Evolutionary conservation across 1,140 invertebrate species (phyloP).

Genomic region (Temnothorax nylanderi): DNA sequence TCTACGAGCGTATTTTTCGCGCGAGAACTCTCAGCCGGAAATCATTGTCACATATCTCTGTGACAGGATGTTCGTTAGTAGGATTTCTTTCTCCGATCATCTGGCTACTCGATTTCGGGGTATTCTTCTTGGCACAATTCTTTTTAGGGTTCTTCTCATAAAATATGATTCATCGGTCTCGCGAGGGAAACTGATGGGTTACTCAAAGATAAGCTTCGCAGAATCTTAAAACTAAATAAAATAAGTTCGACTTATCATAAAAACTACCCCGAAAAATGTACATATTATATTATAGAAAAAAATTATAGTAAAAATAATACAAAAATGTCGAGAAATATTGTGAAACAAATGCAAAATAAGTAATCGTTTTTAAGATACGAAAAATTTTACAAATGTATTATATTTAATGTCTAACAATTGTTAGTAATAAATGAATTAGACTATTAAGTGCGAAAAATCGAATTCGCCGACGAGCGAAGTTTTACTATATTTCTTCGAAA

Average conservation of each 20-base stretch:
- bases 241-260: background rate
- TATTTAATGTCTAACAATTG: background rate
- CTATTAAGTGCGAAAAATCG: background rate
- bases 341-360: background rate
- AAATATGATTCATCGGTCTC: slow-evolving; percentile 54
- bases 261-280: background rate
- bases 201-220: slow-evolving; percentile 2
- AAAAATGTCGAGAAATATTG: background rate
- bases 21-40: slow-evolving; percentile 52
- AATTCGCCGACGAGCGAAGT: background rate
- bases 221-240: slow-evolving; percentile 29
- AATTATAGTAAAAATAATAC: slow-evolving; percentile 3
- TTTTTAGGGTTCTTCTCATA: slow-evolving; percentile 53
- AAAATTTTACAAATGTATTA: background rate
- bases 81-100: slow-evolving; percentile 68
- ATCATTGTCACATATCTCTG: slow-evolving; percentile 55
- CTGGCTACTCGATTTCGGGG: slow-evolving; percentile 61
- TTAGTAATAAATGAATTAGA: background rate
- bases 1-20: slow-evolving; percentile 61
- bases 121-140: slow-evolving; percentile 63
- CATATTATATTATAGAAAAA: background rate
- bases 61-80: slow-evolving; percentile 74
- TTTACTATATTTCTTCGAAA: background rate
- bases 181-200: slow-evolving; percentile 4
- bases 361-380: background rate